These are phyloP conservation scores for Perca fluviatilis DNA, from an alignment of 2,113 vertebrate species.

Conservation along the genomic window DNA sequence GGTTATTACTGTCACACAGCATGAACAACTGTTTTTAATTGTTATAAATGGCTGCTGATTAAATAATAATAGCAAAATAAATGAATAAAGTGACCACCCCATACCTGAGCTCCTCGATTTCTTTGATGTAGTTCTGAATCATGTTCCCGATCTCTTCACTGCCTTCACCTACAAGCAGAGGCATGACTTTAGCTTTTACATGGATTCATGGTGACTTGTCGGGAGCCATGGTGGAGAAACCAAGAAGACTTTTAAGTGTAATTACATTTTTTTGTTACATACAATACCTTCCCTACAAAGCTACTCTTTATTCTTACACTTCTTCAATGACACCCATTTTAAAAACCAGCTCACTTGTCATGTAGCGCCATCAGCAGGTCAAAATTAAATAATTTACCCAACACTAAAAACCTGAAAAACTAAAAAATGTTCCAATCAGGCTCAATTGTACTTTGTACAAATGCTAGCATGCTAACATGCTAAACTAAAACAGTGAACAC, in stretches of 20 bases:
- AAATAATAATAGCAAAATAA: background rate
- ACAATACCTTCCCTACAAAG: background rate
- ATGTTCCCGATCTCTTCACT: slow-evolving; percentile 97
- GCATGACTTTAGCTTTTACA: background rate
- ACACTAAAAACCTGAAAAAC: no score
- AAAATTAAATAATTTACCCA: background rate
- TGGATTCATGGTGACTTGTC: background rate
- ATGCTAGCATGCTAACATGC: no score
- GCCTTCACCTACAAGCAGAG: slow-evolving; percentile 90
- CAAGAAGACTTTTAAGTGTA: background rate
- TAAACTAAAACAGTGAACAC: background rate
- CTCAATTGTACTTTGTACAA: background rate
- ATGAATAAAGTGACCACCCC: background rate
- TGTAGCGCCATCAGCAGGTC: background rate
- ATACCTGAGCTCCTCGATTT: slow-evolving; percentile 98
- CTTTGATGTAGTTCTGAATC: slow-evolving; percentile 98
- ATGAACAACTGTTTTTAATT: background rate
- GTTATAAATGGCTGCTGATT: background rate
- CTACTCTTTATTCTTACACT: background rate
- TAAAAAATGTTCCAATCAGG: background rate
- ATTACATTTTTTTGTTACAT: background rate
- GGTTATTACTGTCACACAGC: background rate
- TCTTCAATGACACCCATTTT: background rate
- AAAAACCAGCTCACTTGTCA: background rate
- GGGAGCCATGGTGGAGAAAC: background rate